phyloP scores from a whole-genome alignment of 2,888 invertebrate genomes.

The Apodemia duryi region DNA sequence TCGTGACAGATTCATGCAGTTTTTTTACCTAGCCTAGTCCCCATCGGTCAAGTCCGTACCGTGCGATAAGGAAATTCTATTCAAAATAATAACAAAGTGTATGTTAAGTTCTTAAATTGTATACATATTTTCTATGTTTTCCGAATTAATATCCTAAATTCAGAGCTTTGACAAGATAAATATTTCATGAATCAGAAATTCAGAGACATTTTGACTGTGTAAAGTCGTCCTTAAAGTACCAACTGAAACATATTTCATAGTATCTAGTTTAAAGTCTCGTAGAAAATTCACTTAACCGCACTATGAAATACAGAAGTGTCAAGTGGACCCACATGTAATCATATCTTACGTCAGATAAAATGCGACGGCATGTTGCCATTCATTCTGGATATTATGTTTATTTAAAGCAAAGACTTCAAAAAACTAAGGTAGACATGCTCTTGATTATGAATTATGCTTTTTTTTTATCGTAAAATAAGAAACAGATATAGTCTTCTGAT shows the following conservation, averaged over 20 bases:
- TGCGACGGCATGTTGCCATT: neutral
- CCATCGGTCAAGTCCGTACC: too few relatives aligned
- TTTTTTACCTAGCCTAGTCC: too few relatives aligned
- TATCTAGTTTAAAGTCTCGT: neutral
- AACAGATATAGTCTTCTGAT: neutral
- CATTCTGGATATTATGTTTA: neutral
- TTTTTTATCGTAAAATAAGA: neutral
- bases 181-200: too few relatives aligned
- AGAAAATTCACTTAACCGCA: slow-evolving; percentile 1
- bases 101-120: too few relatives aligned
- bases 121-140: too few relatives aligned
- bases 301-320: slow-evolving; percentile 1
- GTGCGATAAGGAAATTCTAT: too few relatives aligned
- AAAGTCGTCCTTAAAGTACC: too few relatives aligned
- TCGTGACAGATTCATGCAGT: too few relatives aligned
- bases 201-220: too few relatives aligned
- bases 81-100: too few relatives aligned
- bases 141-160: too few relatives aligned
- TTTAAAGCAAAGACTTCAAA: neutral
- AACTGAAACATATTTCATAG: neutral
- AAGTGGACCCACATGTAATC: slow-evolving; percentile 1
- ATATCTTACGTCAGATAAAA: slow-evolving; percentile 1
- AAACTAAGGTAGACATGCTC: neutral
- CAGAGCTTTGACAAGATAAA: too few relatives aligned
- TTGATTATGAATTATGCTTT: neutral